Base-by-base conservation (phyloP, 1,140 invertebrate genomes). In the Drosophila repleta region DNA sequence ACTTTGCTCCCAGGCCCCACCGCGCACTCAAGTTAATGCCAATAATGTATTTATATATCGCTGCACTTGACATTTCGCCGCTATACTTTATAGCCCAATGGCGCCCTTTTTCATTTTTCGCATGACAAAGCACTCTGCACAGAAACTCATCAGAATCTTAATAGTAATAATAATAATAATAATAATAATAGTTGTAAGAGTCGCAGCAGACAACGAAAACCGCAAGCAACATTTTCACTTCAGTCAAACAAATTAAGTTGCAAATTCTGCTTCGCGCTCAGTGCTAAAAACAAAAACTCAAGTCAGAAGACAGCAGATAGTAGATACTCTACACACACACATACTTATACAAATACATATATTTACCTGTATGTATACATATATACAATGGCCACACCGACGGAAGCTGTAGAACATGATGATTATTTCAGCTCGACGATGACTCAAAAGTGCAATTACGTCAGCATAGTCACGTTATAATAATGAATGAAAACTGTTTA, bases 241-340 rank as follows among this genome's bases (percentile, higher is more conserved):
- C 46, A 76, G 81, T 80, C 77, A 77, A 85, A 85, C 85, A 81
- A 85, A 83, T 76, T 80, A 83, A 83, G 73, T 80, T 85, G 80
- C 80, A 84, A 80, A 76, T 76, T 65, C 70, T 56, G 39, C 57
- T 53, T 53, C 58, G 60, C 26, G 26, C 26, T 6, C 26, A 6
- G 3, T 29, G 26, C 26, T 29, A 29, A 4, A 29, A 29, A 6
- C 53, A 69, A 69, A 62, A 63, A 65, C 53, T 37, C 6, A 57
- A 57, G 32, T 51, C 45, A 46, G 41, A 67, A 67, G 45, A 64
- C 63, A 76, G 17, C 45, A 57, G 49, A 58, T 63, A 79, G 26
- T 60, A 82, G 79, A 77, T 78, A 75, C 60, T 72, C 8, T 6
- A 26, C 26, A 52, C 21, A 15, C 39, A 64, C 29, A 45, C 18